Conservation (phyloP, 2,113 vertebrate genomes). For the Thalassarche chlororhynchos region DNA sequence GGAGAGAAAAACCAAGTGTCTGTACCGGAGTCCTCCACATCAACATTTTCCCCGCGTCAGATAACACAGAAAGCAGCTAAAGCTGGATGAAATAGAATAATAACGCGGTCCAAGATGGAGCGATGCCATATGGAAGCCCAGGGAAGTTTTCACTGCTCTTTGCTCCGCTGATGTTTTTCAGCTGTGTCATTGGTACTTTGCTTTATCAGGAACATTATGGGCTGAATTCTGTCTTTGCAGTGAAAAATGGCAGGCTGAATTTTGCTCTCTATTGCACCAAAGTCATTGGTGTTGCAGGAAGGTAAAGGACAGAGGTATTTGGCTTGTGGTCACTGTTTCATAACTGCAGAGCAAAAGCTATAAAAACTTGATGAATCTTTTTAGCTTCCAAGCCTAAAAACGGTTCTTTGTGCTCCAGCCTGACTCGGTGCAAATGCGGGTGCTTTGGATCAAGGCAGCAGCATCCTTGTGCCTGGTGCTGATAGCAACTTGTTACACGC, state of each 20-base stretch:
- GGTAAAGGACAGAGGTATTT: conserved; percentile 7
- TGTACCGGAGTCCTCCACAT: neutral
- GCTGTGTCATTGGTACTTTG: conserved; percentile 50
- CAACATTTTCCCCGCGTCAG: conserved; percentile 15
- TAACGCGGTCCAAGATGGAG: neutral
- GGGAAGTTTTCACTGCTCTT: conserved; percentile 49
- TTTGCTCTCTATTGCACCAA: neutral
- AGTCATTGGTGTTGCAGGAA: neutral
- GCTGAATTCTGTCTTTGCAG: conserved; percentile 4
- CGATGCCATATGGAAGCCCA: conserved; percentile 45
- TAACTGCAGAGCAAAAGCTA: conserved; percentile 14
- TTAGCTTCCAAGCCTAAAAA: neutral
- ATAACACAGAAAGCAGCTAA: neutral
- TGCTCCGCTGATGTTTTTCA: conserved; percentile 55
- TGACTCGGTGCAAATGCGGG: neutral
- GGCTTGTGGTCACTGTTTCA: conserved; percentile 3
- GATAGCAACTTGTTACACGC: rapidly evolving
- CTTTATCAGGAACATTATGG: neutral
- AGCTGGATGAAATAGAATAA: neutral
- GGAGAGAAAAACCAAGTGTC: neutral
- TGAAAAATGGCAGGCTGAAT: neutral
- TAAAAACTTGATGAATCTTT: conserved; percentile 20
- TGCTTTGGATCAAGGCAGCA: neutral
- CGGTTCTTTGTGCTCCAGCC: neutral
- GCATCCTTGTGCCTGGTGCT: neutral